Evolutionary conservation across 2,888 invertebrate species (phyloP).

Genomic region (Lacanobia wlatinum): DNA sequence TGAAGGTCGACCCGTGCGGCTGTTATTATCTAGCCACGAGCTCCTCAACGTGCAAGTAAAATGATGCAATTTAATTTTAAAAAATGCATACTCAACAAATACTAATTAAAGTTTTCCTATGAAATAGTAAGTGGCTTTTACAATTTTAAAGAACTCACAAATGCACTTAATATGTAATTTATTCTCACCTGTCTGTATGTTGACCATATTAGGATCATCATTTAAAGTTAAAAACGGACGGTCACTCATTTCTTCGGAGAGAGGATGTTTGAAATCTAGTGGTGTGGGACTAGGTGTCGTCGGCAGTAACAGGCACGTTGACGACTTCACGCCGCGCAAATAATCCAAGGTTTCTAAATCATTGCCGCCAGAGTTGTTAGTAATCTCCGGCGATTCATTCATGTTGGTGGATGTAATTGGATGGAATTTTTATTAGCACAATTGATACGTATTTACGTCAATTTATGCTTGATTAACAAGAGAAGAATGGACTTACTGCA

Average conservation of each 20-base stretch:
- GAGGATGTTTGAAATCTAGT: slow-evolving; percentile 91
- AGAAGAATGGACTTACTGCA: slow-evolving; percentile 30
- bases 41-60: background rate
- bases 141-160: background rate
- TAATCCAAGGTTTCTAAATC: slow-evolving; percentile 85
- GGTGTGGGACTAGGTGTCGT: slow-evolving; percentile 91
- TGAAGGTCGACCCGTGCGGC: no score
- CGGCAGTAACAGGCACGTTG: slow-evolving; percentile 92
- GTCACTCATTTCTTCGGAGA: slow-evolving; percentile 89
- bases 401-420: slow-evolving; percentile 66
- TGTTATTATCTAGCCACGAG: no score
- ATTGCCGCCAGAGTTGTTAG: slow-evolving; percentile 72
- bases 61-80: slow-evolving; percentile 11
- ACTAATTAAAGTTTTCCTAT: background rate
- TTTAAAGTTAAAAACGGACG: slow-evolving; percentile 83
- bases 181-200: slow-evolving; percentile 80
- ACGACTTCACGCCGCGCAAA: slow-evolving; percentile 92
- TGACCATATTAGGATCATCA: slow-evolving; percentile 79
- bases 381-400: slow-evolving; percentile 82
- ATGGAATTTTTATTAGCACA: slow-evolving; percentile 48
- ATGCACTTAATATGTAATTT: slow-evolving; percentile 5
- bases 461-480: slow-evolving; percentile 28
- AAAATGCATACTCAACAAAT: slow-evolving; percentile 13
- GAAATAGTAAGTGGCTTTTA: background rate
- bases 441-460: slow-evolving; percentile 26